Conservation (phyloP, 2,113 vertebrate genomes). For the Nansenia antarctica region DNA sequence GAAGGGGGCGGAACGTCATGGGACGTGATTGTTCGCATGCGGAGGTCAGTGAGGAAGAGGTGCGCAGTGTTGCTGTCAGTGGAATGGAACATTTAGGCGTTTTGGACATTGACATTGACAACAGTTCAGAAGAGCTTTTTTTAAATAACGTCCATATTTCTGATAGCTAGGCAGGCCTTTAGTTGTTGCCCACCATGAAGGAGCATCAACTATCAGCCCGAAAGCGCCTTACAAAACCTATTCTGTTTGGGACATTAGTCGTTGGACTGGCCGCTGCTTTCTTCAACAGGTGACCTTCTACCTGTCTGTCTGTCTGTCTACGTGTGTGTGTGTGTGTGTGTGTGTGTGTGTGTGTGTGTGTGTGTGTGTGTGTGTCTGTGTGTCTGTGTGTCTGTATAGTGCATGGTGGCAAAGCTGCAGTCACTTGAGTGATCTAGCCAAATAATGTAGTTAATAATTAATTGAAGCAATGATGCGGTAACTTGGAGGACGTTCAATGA, state of each 20-base stretch:
- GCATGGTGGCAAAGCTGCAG: background rate
- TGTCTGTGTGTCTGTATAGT: background rate
- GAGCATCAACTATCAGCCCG: slow-evolving; percentile 51
- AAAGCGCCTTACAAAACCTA: slow-evolving; percentile 69
- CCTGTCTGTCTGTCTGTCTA: background rate
- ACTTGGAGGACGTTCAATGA: too few species aligned
- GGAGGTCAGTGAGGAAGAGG: slow-evolving; percentile 6
- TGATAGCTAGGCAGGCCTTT: background rate
- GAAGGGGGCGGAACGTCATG: slow-evolving; percentile 25
- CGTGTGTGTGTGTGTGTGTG: background rate
- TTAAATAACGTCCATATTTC: too few species aligned
- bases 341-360: background rate
- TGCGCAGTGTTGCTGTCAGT: too few species aligned
- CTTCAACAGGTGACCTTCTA: slow-evolving; percentile 60
- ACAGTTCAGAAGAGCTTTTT: too few species aligned
- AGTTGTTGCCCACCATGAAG: slow-evolving; percentile 50
- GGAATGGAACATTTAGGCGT: too few species aligned
- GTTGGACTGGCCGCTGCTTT: slow-evolving; percentile 66
- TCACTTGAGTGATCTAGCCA: too few species aligned
- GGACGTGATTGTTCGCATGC: background rate
- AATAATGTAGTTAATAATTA: too few species aligned
- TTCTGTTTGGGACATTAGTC: slow-evolving; percentile 69
- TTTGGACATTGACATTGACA: too few species aligned
- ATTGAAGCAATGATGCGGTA: too few species aligned
- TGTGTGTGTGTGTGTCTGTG: background rate